Base-by-base conservation (phyloP, 2,113 vertebrate genomes). In the Alethe diademata region DNA sequence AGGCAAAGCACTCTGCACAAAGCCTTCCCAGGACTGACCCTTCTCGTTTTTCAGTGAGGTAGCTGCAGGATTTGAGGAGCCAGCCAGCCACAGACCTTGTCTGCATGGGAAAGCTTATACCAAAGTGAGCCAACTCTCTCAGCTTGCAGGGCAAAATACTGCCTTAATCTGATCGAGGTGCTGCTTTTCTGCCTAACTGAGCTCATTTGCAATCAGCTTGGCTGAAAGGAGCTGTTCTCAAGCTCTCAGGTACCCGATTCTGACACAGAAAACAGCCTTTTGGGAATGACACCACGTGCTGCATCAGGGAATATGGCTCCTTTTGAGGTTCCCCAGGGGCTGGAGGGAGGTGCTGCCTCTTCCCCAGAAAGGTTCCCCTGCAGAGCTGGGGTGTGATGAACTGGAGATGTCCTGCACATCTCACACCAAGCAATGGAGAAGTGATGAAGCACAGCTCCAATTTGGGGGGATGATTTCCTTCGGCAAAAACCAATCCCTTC, bases 241-340 rank as follows among this genome's bases (percentile, higher is more conserved):
- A 51, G 36, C 47, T 54, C 38, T 31, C 58, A 64, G 43, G 45
- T 22, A 38, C 35, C 66, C 13, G 14, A 22, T 72, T 65, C 75
- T 86, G 62, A 78, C 42, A 45, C 40, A 65, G 62, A 65, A 75
- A 57, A 31, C 10, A 33, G 53, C 12, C 31, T 58, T 92, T 93
- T 54, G 58, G 51, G 67, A 86, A 61, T 8, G 8, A 33, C 2
- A 11, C 0, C 0, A 1, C 26, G 53, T 43, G 5, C 35, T 70
- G 35, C 11, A 79, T 16, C 1, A 1, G 35, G 62, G 35, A 76
- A 67, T 0, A 1, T 1, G 1, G 15, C 29, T 76, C 51, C 50
- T 73, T 47, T 6, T 18, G 36, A 73, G 22, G 14, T 3, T 70
- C 8, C 40, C 25, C 1, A 0, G 8, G 15, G 14, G 28, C 0